Evolutionary conservation across 2,797 vertebrate genomes (phyloP), one percentile per base, ranked within the genome.

Genomic region (Acanthornis magna): DNA sequence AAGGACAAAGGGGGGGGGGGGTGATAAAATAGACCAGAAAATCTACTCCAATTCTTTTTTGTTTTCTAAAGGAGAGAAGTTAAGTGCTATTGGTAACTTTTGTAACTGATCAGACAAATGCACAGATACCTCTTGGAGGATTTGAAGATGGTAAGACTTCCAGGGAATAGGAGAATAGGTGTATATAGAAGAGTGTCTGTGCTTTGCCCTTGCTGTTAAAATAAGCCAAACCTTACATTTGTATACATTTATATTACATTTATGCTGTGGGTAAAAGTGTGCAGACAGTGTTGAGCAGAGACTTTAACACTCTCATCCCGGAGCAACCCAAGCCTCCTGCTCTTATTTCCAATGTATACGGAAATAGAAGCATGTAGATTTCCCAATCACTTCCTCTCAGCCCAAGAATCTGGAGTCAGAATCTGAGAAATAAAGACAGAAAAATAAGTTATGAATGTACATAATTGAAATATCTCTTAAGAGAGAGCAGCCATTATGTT

Each of bases 1-100:
- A 75, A 70, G 11, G 9, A 25, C 17, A 48, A 71, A 3, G 10
- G 0, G 16, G 5, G 15, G 47, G 4, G 10, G 0, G 16, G 5
- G 15, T 50, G 13, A 42, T 32, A 48, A 7, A 68, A 61, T 11
- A 84, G 40, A 57, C 51, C 9, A 77, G 11, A 67, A 63, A 68
- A 9, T 60, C 3, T 26, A n/a, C 10, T 43, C 15, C 7, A 57
- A 43, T 30, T 38, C 1, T 38, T 60, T 61, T 25, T 17, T 4
- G 3, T n/a, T 68, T 83, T 68, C 70, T 65, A 19, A 55, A 77
- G 19, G 2, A 78, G 21, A 45, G 10, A 29, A 42, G 10, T 42
- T 68, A 57, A 23, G 11, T 80, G 22, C 9, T 60, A 4, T 43
- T 58, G 5, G 5, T 42, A 90, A 16, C n/a, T 72, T 82, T 70